A percentile compares a stretch with the other conserved stretches of the same genome.
Evolutionary conservation across 2,888 invertebrate species (phyloP).

Genomic region (Argyresthia albistria): DNA sequence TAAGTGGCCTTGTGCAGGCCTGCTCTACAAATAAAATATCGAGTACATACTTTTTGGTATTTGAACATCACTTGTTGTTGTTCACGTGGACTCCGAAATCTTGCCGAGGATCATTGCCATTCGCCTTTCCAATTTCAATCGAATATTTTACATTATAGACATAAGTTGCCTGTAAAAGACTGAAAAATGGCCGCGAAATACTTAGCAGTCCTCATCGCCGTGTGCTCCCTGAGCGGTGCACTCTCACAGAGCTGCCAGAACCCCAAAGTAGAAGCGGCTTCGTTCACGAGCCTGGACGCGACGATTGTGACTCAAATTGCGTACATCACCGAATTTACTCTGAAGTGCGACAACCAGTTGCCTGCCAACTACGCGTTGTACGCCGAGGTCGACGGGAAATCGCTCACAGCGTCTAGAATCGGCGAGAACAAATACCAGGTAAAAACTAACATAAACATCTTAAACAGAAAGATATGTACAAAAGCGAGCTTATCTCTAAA

Average conservation of each 20-base stretch:
- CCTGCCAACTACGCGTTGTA: constrained; percentile 82
- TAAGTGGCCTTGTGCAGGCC: too few relatives aligned
- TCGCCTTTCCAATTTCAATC: not conserved
- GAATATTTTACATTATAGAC: not conserved
- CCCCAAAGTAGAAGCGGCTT: constrained; percentile 80
- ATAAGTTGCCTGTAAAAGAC: constrained; percentile 16
- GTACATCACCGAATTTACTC: constrained; percentile 90
- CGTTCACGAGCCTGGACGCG: constrained; percentile 94
- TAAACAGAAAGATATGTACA: not conserved
- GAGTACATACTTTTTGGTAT: too few relatives aligned
- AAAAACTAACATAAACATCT: constrained; percentile 5
- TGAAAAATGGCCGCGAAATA: constrained; percentile 61
- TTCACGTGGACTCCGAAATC: not conserved
- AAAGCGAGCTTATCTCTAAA: too few relatives aligned
- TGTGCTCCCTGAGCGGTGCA: constrained; percentile 30
- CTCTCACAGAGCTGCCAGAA: constrained; percentile 56
- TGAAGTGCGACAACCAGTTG: constrained; percentile 81
- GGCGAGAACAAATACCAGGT: constrained; percentile 90
- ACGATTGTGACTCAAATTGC: constrained; percentile 92
- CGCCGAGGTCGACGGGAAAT: constrained; percentile 89
- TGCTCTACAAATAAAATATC: too few relatives aligned
- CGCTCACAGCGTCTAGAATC: constrained; percentile 86
- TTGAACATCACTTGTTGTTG: not conserved
- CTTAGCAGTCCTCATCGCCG: constrained; percentile 31
- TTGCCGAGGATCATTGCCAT: not conserved